These are phyloP conservation scores for Mugil cephalus DNA, from an alignment of 2,113 vertebrate species.

Conservation along the genomic window DNA sequence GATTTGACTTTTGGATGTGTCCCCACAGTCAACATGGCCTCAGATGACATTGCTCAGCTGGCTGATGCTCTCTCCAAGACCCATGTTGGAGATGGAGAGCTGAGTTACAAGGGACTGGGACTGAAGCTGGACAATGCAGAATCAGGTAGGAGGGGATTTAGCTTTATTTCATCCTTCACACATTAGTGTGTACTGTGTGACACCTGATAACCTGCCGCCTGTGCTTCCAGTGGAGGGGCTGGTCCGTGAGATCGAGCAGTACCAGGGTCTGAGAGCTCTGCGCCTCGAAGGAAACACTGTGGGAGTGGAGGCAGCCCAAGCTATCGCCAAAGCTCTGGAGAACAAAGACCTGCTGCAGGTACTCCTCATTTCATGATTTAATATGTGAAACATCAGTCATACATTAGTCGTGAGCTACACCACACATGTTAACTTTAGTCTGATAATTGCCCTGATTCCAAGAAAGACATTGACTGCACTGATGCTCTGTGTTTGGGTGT, in stretches of 20 bases:
- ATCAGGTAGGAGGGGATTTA: slow-evolving; percentile 84
- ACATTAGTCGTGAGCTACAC: no score
- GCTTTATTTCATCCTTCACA: not conserved
- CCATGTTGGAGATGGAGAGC: slow-evolving; percentile 91
- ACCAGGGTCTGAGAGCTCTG: slow-evolving; percentile 89
- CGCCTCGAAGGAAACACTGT: slow-evolving; percentile 95
- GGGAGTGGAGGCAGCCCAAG: slow-evolving; percentile 93
- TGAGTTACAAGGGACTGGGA: slow-evolving; percentile 93
- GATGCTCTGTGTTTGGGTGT: no score
- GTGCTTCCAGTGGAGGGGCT: slow-evolving; percentile 85
- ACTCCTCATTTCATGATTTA: not conserved
- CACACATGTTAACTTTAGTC: no score
- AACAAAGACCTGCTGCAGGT: slow-evolving; percentile 92
- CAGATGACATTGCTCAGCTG: slow-evolving; percentile 91
- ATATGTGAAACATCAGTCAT: no score
- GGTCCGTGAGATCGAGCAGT: slow-evolving; percentile 89
- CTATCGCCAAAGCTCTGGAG: slow-evolving; percentile 93
- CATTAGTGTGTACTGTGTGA: not conserved
- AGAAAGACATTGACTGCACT: no score
- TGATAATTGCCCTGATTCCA: no score
- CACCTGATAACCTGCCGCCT: not conserved
- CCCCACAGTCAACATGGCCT: slow-evolving; percentile 83
- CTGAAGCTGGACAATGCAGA: slow-evolving; percentile 92
- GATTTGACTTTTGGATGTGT: not conserved
- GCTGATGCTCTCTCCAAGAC: slow-evolving; percentile 91